phyloP scores from a whole-genome alignment of 2,888 invertebrate genomes.

The Drosophila affinis region DNA sequence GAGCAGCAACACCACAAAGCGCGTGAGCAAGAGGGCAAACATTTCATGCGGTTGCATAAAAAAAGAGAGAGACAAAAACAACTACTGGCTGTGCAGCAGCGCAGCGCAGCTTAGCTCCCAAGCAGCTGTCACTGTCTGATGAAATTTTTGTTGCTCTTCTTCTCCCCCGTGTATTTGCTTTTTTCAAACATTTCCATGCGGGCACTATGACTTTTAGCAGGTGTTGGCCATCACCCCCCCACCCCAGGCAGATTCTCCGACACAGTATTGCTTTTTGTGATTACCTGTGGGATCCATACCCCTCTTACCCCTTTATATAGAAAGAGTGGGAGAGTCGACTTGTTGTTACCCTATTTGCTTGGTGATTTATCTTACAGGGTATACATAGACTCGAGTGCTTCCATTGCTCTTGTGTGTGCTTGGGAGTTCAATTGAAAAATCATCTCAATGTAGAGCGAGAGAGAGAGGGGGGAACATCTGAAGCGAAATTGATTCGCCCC shows the following conservation, averaged over 20 bases:
- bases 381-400: too few relatives aligned
- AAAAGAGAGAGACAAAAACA: neutral
- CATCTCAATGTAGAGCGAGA: slow-evolving; percentile 23
- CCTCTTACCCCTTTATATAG: neutral
- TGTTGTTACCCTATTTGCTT: too few relatives aligned
- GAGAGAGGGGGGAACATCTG: slow-evolving; percentile 8
- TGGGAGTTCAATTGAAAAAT: slow-evolving; percentile 36
- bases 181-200: neutral
- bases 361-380: too few relatives aligned
- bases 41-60: slow-evolving; percentile 7
- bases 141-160: slow-evolving; percentile 30
- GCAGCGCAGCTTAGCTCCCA: slow-evolving; percentile 36
- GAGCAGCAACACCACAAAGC: slow-evolving; percentile 18
- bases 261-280: slow-evolving; percentile 1
- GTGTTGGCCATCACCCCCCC: neutral
- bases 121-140: slow-evolving; percentile 38
- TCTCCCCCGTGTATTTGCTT: neutral
- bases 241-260: neutral
- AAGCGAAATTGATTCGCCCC: slow-evolving; percentile 37
- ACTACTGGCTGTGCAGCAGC: slow-evolving; percentile 2
- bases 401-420: too few relatives aligned
- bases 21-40: neutral
- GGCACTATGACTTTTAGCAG: neutral
- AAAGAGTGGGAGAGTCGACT: too few relatives aligned
- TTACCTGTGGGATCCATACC: neutral